These are phyloP conservation scores for Danaus melanippus DNA, from an alignment of 1,140 invertebrate species.

Conservation along the genomic window DNA sequence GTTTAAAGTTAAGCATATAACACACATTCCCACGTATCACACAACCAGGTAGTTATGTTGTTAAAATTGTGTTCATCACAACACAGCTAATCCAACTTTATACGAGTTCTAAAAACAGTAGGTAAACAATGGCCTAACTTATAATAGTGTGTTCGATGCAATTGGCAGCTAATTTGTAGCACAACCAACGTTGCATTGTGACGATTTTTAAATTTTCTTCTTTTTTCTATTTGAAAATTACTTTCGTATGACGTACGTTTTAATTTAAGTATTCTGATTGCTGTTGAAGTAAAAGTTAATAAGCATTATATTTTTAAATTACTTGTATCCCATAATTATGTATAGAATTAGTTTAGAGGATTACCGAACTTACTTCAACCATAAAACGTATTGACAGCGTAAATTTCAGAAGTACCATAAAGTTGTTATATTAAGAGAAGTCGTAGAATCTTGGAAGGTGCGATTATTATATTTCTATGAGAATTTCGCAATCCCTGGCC, in stretches of 20 bases:
- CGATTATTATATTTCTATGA: slow-evolving; percentile 15
- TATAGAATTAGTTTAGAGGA: not conserved
- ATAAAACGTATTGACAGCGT: slow-evolving; percentile 14
- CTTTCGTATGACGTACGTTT: slow-evolving; percentile 10
- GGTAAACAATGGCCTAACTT: slow-evolving; percentile 59
- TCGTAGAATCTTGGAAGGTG: slow-evolving; percentile 16
- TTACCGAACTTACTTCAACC: slow-evolving; percentile 5
- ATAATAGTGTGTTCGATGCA: slow-evolving; percentile 66
- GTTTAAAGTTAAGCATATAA: no score
- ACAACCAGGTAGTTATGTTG: not conserved
- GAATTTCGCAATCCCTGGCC: slow-evolving; percentile 42
- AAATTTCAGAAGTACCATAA: slow-evolving; percentile 34
- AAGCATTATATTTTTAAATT: not conserved
- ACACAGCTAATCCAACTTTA: slow-evolving; percentile 48
- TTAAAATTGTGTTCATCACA: slow-evolving; percentile 26
- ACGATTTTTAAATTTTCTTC: slow-evolving; percentile 47
- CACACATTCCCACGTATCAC: not conserved
- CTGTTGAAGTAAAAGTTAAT: no score
- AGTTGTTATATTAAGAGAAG: slow-evolving; percentile 50
- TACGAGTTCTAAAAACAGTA: slow-evolving; percentile 59
- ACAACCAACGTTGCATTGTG: slow-evolving; percentile 41
- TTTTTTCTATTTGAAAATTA: slow-evolving; percentile 33
- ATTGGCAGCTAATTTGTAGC: slow-evolving; percentile 69
- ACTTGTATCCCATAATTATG: slow-evolving; percentile 2
- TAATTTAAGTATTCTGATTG: not conserved